phyloP scores from a whole-genome alignment of 1,140 invertebrate genomes.

The Brachionus sp. region DNA sequence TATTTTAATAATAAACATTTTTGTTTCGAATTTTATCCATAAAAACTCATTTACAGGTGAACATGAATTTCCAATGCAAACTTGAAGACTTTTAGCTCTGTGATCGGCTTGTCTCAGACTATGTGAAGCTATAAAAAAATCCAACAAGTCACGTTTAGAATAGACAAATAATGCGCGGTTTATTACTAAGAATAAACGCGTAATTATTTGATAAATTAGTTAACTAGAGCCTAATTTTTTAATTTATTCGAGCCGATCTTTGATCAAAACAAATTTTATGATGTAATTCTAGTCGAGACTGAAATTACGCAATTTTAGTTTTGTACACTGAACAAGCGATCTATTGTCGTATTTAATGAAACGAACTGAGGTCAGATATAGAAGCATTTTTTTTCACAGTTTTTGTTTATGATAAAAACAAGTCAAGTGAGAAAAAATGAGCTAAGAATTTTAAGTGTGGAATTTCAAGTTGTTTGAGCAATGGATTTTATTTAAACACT shows the following conservation, averaged over 20 bases:
- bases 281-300: not conserved
- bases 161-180: not conserved
- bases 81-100: not conserved
- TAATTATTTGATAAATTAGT: not conserved
- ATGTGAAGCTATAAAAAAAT: not conserved
- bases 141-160: not conserved
- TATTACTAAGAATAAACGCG: not conserved
- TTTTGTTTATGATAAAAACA: constrained; percentile 6
- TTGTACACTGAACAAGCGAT: too few relatives aligned
- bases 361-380: not conserved
- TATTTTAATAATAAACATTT: not conserved
- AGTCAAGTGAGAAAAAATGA: constrained; percentile 14
- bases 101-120: not conserved
- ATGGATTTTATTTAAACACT: not conserved
- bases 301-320: not conserved
- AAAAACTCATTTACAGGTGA: constrained; percentile 9
- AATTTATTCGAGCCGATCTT: not conserved
- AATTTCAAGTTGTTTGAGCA: constrained; percentile 19
- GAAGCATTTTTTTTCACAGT: constrained; percentile 1
- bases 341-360: too few relatives aligned
- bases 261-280: not conserved
- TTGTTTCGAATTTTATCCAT: not conserved
- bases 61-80: not conserved
- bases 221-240: not conserved
- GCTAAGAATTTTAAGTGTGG: constrained; percentile 21